These are phyloP conservation scores for Benthosema pterotum DNA, from an alignment of 2,797 vertebrate species.

Conservation along the genomic window DNA sequence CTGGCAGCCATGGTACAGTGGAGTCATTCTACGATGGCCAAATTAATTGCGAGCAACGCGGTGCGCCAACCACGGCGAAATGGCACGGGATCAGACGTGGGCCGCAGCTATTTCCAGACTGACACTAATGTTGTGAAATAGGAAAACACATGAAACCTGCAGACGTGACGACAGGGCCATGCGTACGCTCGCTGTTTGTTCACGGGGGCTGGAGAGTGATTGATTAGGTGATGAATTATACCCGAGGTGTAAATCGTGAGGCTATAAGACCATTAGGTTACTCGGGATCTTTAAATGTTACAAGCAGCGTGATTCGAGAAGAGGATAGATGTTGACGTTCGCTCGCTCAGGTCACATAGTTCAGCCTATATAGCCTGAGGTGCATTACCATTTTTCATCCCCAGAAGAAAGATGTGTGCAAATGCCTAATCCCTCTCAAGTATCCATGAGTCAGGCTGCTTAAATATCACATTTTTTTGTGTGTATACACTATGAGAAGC, in stretches of 20 bases:
- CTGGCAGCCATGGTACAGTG: slow-evolving; percentile 30
- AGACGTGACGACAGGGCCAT: not conserved
- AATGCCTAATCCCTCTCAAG: slow-evolving; percentile 27
- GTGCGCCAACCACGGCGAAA: no score
- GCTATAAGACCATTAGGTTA: slow-evolving; percentile 1
- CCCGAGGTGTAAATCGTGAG: not conserved
- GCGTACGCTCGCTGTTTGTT: not conserved
- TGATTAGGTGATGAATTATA: slow-evolving; percentile 18
- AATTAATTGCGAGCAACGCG: slow-evolving; percentile 52
- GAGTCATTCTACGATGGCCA: slow-evolving; percentile 50
- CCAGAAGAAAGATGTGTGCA: slow-evolving; percentile 47
- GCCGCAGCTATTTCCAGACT: slow-evolving; percentile 34
- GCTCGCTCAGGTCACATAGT: slow-evolving; percentile 30
- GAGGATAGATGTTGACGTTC: slow-evolving; percentile 33
- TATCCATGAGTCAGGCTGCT: slow-evolving; percentile 36
- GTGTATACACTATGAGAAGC: slow-evolving; percentile 27
- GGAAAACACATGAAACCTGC: not conserved
- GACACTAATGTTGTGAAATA: slow-evolving; percentile 29
- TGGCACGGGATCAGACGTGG: slow-evolving; percentile 47
- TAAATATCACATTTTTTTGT: slow-evolving; percentile 18
- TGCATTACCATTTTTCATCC: slow-evolving; percentile 55
- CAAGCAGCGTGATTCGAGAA: slow-evolving; percentile 30
- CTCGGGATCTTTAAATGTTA: slow-evolving; percentile 11
- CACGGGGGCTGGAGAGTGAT: not conserved
- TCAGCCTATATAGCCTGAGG: slow-evolving; percentile 32